These are phyloP conservation scores for Pampus argenteus DNA, from an alignment of 2,797 vertebrate species.

Conservation along the genomic window DNA sequence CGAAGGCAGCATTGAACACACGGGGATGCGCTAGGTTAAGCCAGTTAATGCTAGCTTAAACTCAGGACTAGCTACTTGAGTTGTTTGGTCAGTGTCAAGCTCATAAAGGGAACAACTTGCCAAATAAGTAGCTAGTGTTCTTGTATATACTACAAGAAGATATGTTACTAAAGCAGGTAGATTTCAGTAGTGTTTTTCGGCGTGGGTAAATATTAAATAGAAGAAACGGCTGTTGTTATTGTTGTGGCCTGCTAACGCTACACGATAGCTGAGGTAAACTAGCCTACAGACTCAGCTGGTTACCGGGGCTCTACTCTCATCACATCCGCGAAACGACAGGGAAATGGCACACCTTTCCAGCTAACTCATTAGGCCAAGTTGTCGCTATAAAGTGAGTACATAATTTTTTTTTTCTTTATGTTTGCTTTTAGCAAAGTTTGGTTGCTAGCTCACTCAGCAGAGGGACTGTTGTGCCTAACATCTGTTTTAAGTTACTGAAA, in stretches of 20 bases:
- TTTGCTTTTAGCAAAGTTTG: background rate
- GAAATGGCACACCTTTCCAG: slow-evolving; percentile 46
- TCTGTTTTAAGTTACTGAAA: slow-evolving; percentile 46
- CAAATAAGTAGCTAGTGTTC: background rate
- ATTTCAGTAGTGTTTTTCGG: slow-evolving; percentile 11
- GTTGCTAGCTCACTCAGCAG: background rate
- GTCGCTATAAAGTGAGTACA: slow-evolving; percentile 48
- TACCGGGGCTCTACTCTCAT: slow-evolving; percentile 28
- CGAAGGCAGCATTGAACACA: slow-evolving; percentile 20
- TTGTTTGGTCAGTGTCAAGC: slow-evolving; percentile 1
- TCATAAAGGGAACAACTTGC: background rate
- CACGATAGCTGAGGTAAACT: slow-evolving; percentile 39
- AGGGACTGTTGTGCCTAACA: slow-evolving; percentile 21
- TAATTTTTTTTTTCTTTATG: accelerated
- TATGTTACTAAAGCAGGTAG: background rate
- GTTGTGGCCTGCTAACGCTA: slow-evolving; percentile 59
- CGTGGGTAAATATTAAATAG: slow-evolving; percentile 29
- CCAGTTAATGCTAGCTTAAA: slow-evolving; percentile 20
- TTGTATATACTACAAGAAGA: background rate
- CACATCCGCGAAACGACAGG: slow-evolving; percentile 4
- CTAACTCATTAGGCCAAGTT: slow-evolving; percentile 20
- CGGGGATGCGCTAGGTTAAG: slow-evolving; percentile 26
- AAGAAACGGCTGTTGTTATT: slow-evolving; percentile 32
- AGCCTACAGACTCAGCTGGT: slow-evolving; percentile 42
- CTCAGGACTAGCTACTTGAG: slow-evolving; percentile 14